These are phyloP conservation scores for Macaria notata DNA, from an alignment of 2,888 invertebrate species.

Conservation along the genomic window DNA sequence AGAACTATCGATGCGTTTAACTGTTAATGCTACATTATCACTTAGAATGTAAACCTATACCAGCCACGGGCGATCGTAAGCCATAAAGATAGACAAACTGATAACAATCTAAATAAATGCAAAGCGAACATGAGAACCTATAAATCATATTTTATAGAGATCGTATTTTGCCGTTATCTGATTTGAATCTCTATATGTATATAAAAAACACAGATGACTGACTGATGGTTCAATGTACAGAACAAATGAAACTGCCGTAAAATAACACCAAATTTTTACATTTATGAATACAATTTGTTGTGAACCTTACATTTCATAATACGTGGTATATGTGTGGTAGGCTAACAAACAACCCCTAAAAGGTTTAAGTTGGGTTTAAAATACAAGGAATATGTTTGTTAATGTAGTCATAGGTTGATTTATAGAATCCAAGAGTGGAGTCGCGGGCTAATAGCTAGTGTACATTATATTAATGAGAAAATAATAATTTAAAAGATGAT, in stretches of 20 bases:
- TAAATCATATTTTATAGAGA: slow-evolving; percentile 24
- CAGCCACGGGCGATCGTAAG: slow-evolving; percentile 1
- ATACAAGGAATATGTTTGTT: too few relatives aligned
- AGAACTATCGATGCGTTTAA: background rate
- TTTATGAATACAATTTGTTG: too few relatives aligned
- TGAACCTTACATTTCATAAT: too few relatives aligned
- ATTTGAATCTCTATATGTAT: background rate
- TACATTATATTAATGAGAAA: slow-evolving; percentile 13
- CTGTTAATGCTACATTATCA: background rate
- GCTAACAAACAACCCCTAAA: too few relatives aligned
- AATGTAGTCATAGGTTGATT: too few relatives aligned
- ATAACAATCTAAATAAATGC: slow-evolving; percentile 20
- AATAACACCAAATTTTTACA: too few relatives aligned
- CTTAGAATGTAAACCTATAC: slow-evolving; percentile 2
- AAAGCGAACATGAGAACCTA: slow-evolving; percentile 6
- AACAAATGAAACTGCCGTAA: too few relatives aligned
- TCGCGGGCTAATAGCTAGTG: background rate
- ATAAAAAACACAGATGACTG: too few relatives aligned
- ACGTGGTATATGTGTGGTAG: too few relatives aligned
- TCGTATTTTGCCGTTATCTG: slow-evolving; percentile 12
- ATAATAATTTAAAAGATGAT: slow-evolving; percentile 12
- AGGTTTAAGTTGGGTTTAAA: too few relatives aligned
- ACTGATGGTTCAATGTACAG: too few relatives aligned
- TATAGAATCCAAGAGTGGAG: too few relatives aligned
- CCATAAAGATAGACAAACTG: slow-evolving; percentile 7